These are phyloP conservation scores for Scarus forsteni DNA, from an alignment of 2,797 vertebrate genomes.

Conservation along the genomic window DNA sequence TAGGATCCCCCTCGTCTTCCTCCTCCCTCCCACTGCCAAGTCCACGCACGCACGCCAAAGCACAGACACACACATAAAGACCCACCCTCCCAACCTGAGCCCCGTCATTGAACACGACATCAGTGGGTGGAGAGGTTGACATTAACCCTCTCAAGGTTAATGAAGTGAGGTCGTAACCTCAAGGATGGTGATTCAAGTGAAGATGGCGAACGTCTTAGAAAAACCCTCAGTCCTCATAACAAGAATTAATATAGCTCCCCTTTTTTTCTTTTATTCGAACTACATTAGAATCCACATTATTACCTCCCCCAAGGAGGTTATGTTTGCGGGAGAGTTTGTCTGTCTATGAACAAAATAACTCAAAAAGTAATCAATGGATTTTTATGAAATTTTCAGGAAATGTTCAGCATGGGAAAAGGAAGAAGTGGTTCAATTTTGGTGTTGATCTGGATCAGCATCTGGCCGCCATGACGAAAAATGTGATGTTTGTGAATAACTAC, in stretches of 20 bases:
- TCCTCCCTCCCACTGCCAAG: conserved; percentile 21
- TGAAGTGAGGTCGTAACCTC: conserved; percentile 52
- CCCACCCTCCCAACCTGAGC: conserved; percentile 6
- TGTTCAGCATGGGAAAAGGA: too few relatives aligned
- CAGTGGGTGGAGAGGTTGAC: conserved; percentile 57
- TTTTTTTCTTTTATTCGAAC: neutral
- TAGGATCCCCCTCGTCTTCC: conserved; percentile 54
- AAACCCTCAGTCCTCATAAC: neutral
- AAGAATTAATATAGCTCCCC: neutral
- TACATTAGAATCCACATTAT: too few relatives aligned
- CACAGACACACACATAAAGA: conserved; percentile 11
- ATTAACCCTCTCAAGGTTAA: conserved; percentile 72
- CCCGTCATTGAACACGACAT: conserved; percentile 62
- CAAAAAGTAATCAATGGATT: too few relatives aligned
- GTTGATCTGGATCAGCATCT: too few relatives aligned
- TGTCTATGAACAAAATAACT: too few relatives aligned
- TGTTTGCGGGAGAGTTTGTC: too few relatives aligned
- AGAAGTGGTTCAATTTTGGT: too few relatives aligned
- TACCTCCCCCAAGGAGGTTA: too few relatives aligned
- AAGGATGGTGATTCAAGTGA: conserved; percentile 36
- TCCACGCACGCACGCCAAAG: conserved; percentile 24
- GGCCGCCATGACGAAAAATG: too few relatives aligned
- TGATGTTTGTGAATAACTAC: too few relatives aligned
- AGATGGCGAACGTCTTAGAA: conserved; percentile 12
- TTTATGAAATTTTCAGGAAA: too few relatives aligned